These are phyloP conservation scores for Philereme vetulata DNA, from an alignment of 2,888 invertebrate genomes.

Conservation along the genomic window DNA sequence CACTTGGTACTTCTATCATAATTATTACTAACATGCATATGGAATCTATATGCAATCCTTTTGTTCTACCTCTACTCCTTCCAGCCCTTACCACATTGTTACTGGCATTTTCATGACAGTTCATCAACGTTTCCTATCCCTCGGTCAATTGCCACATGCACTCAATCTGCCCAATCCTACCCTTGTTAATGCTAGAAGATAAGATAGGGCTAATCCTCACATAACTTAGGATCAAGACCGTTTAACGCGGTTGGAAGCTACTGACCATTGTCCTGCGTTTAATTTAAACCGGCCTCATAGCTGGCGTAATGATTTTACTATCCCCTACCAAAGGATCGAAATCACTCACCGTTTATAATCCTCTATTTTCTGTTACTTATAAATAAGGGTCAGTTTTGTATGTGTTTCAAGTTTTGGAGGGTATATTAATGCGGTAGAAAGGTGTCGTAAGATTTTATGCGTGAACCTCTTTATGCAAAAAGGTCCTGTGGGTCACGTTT, in stretches of 20 bases:
- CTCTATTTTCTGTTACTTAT: constrained; percentile 24
- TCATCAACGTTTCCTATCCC: constrained; percentile 24
- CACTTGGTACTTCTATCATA: no score
- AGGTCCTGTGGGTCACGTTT: constrained; percentile 74
- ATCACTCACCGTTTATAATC: neutral
- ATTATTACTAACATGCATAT: no score
- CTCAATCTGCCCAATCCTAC: constrained; percentile 47
- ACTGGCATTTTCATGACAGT: constrained; percentile 3
- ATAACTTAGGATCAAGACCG: constrained; percentile 80
- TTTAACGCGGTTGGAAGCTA: constrained; percentile 65
- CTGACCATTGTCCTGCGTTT: constrained; percentile 82
- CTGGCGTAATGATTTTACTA: constrained; percentile 74
- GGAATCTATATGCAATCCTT: no score
- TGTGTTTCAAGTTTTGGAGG: neutral
- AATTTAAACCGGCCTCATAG: constrained; percentile 66
- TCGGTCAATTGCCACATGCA: constrained; percentile 15
- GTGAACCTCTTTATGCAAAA: constrained; percentile 76
- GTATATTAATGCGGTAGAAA: constrained; percentile 47
- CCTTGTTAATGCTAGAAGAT: constrained; percentile 69
- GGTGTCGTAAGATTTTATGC: constrained; percentile 81
- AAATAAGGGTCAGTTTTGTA: constrained; percentile 41
- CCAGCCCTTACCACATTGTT: no score
- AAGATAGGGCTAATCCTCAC: constrained; percentile 82
- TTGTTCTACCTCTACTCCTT: no score
- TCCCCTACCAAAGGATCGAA: constrained; percentile 48